These are phyloP conservation scores for Himalopsyche tibetana DNA, from an alignment of 2,888 invertebrate species.

Conservation along the genomic window DNA sequence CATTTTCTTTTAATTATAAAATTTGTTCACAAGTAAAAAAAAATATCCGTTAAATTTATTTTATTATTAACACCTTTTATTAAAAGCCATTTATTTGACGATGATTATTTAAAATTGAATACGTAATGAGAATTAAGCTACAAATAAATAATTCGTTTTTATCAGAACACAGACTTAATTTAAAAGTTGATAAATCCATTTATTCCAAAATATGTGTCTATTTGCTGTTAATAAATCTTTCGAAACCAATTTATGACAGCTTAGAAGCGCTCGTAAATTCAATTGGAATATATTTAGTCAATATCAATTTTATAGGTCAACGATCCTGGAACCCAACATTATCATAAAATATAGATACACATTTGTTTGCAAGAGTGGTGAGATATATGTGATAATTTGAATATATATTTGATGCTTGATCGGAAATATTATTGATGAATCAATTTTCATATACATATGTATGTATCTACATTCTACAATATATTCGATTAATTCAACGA, in stretches of 20 bases:
- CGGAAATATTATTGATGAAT: no score
- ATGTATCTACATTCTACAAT: no score
- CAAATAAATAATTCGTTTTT: not conserved
- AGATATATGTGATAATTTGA: no score
- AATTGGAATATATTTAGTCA: slow-evolving; percentile 14
- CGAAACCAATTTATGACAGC: not conserved
- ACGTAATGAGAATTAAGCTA: not conserved
- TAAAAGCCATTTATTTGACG: not conserved
- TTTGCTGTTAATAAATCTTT: slow-evolving; percentile 4
- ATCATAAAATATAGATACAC: no score
- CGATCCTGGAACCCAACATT: not conserved
- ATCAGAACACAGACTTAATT: not conserved
- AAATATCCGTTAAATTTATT: not conserved
- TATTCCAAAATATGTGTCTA: not conserved
- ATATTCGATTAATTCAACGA: no score
- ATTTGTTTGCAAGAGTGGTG: no score
- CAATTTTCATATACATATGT: no score
- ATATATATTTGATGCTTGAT: no score
- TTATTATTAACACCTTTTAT: not conserved
- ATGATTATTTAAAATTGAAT: not conserved
- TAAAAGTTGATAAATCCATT: not conserved
- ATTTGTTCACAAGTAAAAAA: not conserved
- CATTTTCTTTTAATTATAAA: slow-evolving; percentile 29
- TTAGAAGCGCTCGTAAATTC: slow-evolving; percentile 27
- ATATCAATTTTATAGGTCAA: slow-evolving; percentile 37